Base-by-base conservation (phyloP, 2,113 vertebrate genomes). In the Casuarius casuarius region DNA sequence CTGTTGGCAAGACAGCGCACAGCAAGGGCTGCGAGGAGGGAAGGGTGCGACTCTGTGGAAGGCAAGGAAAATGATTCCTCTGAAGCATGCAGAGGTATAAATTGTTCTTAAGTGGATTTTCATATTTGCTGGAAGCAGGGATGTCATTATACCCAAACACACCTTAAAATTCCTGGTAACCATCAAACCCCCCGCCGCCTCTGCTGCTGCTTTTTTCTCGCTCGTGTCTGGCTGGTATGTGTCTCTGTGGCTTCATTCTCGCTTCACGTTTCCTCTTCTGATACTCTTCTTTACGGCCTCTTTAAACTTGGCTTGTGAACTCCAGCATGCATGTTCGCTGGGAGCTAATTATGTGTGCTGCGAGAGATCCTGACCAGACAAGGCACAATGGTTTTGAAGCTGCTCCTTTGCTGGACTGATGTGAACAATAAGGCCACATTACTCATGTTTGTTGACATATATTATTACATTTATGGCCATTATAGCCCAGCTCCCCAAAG, bases 21-120 rank as follows among this genome's bases (percentile, higher is more conserved):
- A 87, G 14, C 48, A 78, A 54, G 19, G 25, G 5, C 68, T 93
- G 46, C 42, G 59, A 86, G 61, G 38, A 84, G 0, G 2, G 77
- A 31, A 29, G 79, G 56, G 93, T 79, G n/a, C 11, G 70, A 65
- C 42, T 80, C 51, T 51, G 22, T 76, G 51, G 38, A 78, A 94
- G 79, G 26, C 48, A 77, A 59, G 33, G 46, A 85, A 54, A 93
- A 75, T 17, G 9, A 12, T 75, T 90, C 28, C 15, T 84, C 28
- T 80, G 76, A 77, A 89, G 85, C 63, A 56, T 1, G 70, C 71
- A 67, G 56, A 78, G 17, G 48, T 79, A 81, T 87, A 94, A 95
- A 92, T 94, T 72, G 88, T 90, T 71, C 72, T 76, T 92, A 86
- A 94, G 73, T 93, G 73, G 51, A 70, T 96, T 94, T 92, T n/a